Base-by-base conservation (phyloP, 2,797 vertebrate species). In the Semotilus atromaculatus region DNA sequence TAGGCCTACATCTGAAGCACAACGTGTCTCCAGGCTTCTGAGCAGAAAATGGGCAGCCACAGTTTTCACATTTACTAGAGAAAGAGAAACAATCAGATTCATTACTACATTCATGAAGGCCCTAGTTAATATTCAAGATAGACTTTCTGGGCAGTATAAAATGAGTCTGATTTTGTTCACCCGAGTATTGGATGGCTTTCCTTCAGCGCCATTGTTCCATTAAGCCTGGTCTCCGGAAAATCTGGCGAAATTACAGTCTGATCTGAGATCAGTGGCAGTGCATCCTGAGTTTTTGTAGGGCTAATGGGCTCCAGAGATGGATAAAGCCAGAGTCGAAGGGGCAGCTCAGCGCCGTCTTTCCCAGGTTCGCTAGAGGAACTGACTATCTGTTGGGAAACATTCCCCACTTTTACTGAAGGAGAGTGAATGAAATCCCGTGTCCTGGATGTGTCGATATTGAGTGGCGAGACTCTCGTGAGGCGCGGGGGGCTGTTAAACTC, bases 41-140 rank as follows among this genome's bases (percentile, higher is more conserved):
- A 18, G 64, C 74, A 18, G 87, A 38, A 83, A 81, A 88, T 9
- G 78, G 72, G 19, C 34, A 51, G 10, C 89, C 86, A 68, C 91
- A 92, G 34, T 55, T 85, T 34, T 75, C 72, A 71, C 91, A 92
- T 73, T 72, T 80, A 45, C 90, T 91, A 72, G 2, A 84, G 84
- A 40, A 80, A 68, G 13, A 80, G 18, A 84, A 68, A 78, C 2
- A 66, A 26, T 10, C 58, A 18, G 29, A 31, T 64, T 8, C 2
- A 3, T 68, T 66, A 79, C n/a, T 60, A 8, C 13, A 13, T 38
- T 36, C 13, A 4, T 21, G 23, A 80, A 70, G 8, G 1, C 10
- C 16, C 34, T 8, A 21, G 53, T 71, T 58, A n/a, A 5, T 36
- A 31, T 64, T 18, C 0, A 36, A 36, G 21, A 23, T 34, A 7